phyloP scores from a whole-genome alignment of 2,113 vertebrate genomes.

The Limanda limanda region DNA sequence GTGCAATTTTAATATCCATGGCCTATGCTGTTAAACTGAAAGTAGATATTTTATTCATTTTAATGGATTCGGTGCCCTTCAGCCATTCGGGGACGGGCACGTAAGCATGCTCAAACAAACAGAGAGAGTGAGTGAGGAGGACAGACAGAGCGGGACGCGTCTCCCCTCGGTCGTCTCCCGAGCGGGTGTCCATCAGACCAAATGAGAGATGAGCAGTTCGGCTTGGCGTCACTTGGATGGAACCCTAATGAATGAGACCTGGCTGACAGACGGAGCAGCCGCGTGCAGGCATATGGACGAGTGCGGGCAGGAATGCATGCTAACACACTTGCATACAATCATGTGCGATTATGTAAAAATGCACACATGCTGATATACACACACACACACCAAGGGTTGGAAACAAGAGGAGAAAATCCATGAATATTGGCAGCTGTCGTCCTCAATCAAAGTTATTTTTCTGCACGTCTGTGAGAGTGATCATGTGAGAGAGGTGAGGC shows the following conservation, averaged over 20 bases:
- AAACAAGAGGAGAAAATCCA: conserved; percentile 41
- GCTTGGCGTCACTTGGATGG: conserved; percentile 63
- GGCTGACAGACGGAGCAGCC: conserved; percentile 37
- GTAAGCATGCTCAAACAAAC: conserved; percentile 58
- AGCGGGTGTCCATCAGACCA: conserved; percentile 72
- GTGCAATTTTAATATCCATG: not conserved
- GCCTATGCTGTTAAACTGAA: not conserved
- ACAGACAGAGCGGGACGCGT: conserved; percentile 54
- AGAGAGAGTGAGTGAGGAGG: conserved; percentile 49
- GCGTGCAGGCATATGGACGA: conserved; percentile 38
- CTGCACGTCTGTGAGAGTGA: conserved; percentile 22
- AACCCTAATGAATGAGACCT: conserved; percentile 64
- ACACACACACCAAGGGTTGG: not conserved
- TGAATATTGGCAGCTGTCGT: conserved; percentile 55
- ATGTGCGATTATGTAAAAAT: not conserved
- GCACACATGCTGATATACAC: not conserved
- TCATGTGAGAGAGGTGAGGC: conserved; percentile 26
- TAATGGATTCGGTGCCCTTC: conserved; percentile 60
- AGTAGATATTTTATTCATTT: conserved; percentile 17
- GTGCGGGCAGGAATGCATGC: conserved; percentile 11
- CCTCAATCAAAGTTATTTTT: conserved; percentile 45
- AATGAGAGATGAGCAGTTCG: conserved; percentile 74
- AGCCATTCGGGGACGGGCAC: conserved; percentile 48
- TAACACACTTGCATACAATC: not conserved
- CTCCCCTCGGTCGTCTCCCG: conserved; percentile 46